Conservation (phyloP, 2,113 vertebrate species). For the Phaethornis superciliosus region DNA sequence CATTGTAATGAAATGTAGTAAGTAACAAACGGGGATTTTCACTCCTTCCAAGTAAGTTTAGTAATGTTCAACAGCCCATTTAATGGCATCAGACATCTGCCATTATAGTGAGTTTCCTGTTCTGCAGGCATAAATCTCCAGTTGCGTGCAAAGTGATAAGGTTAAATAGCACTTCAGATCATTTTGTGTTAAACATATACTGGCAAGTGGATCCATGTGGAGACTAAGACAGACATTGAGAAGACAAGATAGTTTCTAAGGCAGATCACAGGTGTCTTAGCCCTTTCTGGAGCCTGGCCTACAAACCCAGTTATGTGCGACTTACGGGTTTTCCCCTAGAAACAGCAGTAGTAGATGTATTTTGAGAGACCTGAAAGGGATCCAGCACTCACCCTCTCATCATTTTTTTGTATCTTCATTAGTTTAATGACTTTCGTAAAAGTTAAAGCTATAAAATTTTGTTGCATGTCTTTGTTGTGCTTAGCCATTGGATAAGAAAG, state of each 20-base stretch:
- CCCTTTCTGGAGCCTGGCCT: not conserved
- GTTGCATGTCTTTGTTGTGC: not conserved
- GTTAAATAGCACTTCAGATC: constrained; percentile 6
- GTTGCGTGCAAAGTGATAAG: not conserved
- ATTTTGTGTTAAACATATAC: not conserved
- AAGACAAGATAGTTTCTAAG: not conserved
- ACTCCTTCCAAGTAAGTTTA: constrained; percentile 25
- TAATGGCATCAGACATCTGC: constrained; percentile 27
- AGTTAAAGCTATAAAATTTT: not conserved
- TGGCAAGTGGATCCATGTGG: not conserved
- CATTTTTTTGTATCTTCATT: not conserved
- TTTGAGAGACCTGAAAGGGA: not conserved
- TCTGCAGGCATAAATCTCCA: not conserved
- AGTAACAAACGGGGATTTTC: constrained; percentile 9
- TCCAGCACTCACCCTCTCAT: not conserved
- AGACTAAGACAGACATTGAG: not conserved
- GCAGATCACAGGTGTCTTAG: not conserved
- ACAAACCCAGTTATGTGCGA: not conserved
- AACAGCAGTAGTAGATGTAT: not conserved
- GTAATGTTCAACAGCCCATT: constrained; percentile 53
- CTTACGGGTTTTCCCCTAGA: not conserved
- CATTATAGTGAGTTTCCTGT: constrained; percentile 24
- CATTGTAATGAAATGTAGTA: not conserved
- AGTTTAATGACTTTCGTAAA: not conserved
- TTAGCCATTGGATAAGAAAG: constrained; percentile 7